Base-by-base conservation (phyloP, 2,113 vertebrate species). In the Tachuris rubrigastra region DNA sequence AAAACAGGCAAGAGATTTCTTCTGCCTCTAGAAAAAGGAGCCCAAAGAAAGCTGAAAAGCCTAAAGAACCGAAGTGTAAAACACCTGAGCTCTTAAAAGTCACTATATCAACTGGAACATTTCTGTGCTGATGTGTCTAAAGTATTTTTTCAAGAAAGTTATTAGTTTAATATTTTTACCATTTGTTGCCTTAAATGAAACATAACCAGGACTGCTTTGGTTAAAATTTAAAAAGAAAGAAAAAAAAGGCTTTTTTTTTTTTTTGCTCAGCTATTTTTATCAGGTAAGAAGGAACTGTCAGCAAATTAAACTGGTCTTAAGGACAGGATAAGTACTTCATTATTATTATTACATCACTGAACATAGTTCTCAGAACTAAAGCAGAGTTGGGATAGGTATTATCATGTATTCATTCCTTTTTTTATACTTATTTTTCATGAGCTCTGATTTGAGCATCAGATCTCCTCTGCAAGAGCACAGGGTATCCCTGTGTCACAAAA, bases 91-190 rank as follows among this genome's bases (percentile, higher is more conserved):
- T 63, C 60, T 50, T 35, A 27, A 62, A 77, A 79, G 56, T 44
- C 50, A 28, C 15, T 9, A 28, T 16, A 52, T 37, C n/a, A 58
- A 42, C 44, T 21, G 81, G 14, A 10, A 66, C 27, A 56, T 33
- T 12, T 23, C 31, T 50, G 4, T 12, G 42, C 9, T 66, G 2
- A 0, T 14, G 15, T 15, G 8, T 11, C 9, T 27, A 20, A 74
- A 55, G n/a, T 49, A 52, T 16, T 76, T 23, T 50, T 76, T 63
- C 28, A 33, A 58, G 11, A 9, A 72, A 67, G 46, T 37, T n/a
- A 19, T 46, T 49, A 16, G 17, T 73, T 80, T 47, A 39, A 52
- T 31, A 83, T 10, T 35, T 49, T 10, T 42, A 30, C 11, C 24
- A 41, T 28, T 24, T 21, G n/a, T 62, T 46, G 37, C 23, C 60